Evolutionary conservation across 2,888 invertebrate genomes (phyloP).

Genomic region (Syrista parreyssii): DNA sequence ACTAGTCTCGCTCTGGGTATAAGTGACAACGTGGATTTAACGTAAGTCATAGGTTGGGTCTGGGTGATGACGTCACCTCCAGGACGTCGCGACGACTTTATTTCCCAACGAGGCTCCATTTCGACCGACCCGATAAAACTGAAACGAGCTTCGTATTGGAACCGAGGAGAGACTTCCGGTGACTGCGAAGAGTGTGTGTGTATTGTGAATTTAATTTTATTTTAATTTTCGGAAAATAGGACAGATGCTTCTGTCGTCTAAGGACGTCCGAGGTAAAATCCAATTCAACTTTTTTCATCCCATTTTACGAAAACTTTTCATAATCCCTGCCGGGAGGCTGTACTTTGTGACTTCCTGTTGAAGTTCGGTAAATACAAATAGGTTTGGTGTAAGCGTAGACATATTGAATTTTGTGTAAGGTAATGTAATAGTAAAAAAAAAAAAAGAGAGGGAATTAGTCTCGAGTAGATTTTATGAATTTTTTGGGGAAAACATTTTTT

Average conservation of each 20-base stretch:
- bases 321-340: neutral
- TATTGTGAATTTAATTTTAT: neutral
- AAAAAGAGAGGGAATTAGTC: too few species aligned
- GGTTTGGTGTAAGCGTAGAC: neutral
- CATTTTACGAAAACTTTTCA: neutral
- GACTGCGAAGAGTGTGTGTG: neutral
- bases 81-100: neutral
- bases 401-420: neutral
- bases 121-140: conserved; percentile 37
- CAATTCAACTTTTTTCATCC: neutral
- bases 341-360: neutral
- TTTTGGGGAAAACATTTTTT: too few species aligned
- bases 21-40: neutral
- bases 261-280: neutral
- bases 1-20: neutral
- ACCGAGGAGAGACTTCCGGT: conserved; percentile 1
- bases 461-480: neutral
- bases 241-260: neutral
- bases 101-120: neutral
- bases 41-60: neutral
- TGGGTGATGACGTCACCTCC: neutral
- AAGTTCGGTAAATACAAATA: neutral
- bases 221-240: neutral
- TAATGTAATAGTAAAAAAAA: too few species aligned
- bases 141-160: conserved; percentile 46